Evolutionary conservation across 2,888 invertebrate genomes (phyloP), one percentile per base, ranked within the genome.

Genomic region (Dryobotodes eremita): DNA sequence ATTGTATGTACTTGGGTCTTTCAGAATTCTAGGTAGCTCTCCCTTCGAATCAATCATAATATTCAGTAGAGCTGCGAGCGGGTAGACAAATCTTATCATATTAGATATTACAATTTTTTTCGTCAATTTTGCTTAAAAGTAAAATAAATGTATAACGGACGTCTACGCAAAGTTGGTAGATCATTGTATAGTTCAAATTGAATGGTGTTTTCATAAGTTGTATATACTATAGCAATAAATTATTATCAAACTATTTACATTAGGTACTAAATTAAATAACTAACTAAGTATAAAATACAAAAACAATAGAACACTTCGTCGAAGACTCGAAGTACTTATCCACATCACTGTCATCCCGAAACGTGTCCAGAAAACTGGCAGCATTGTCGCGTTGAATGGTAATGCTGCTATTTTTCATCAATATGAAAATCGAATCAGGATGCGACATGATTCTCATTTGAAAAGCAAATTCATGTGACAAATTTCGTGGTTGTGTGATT

Each of bases 21-120:
- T 75, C 7, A 31, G 20, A 73, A 85, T 82, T 82, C 78, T 76
- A 82, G 73, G 36, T 61, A 74, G 75, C 61, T 61, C 57, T 55
- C 59, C 42, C 5, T 70, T 85, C 64, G 13, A 75, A 84, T 84
- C 78, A 71, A 78, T 84, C 84, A 84, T 75, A 82, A 75, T 77
- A 62, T 77, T 26, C 50, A 46, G 68, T 57, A n/a, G 31, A 73
- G 59, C 59, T 69, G 20, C 10, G 61, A 50, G 26, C 42, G 68
- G 64, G 68, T 57, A 69, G 62, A 53, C 50, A 71, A 84, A 84
- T 50, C 46, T 62, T 71, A 71, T 64, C 55, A 71, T 66, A 71
- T 55, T 66, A 55, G 55, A 55, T 55, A 31, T 72, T 68, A 64
- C 23, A 23, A 71, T 48, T 11, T 66, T 55, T 65, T 73, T 64